phyloP scores from a whole-genome alignment of 2,888 invertebrate genomes.

The Agriopis aurantiaria region DNA sequence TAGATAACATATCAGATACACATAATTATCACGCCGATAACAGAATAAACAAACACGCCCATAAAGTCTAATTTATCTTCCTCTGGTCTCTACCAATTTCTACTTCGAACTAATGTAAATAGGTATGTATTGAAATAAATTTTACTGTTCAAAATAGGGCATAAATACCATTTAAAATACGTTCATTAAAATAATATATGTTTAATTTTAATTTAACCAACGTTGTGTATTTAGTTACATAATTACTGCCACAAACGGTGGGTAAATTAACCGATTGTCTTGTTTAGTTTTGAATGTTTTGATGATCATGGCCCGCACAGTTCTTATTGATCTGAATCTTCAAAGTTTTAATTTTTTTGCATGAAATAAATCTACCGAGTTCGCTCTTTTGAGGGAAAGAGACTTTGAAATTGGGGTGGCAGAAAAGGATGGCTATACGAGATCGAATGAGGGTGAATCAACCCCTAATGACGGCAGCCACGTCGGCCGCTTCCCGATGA shows the following conservation, averaged over 20 bases:
- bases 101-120: neutral
- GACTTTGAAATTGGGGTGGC: constrained; percentile 66
- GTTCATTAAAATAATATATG: too few species aligned
- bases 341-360: constrained; percentile 50
- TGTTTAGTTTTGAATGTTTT: too few species aligned
- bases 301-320: neutral
- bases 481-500: constrained; percentile 52
- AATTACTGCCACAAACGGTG: too few species aligned
- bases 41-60: constrained; percentile 21
- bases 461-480: constrained; percentile 77
- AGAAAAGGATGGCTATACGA: constrained; percentile 68
- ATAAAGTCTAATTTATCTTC: neutral
- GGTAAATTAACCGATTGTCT: too few species aligned
- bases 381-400: constrained; percentile 60
- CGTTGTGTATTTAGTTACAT: too few species aligned
- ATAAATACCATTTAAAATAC: neutral
- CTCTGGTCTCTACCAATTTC: neutral
- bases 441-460: constrained; percentile 79
- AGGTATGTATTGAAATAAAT: neutral
- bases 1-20: neutral
- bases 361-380: constrained; percentile 51
- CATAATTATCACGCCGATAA: constrained; percentile 1
- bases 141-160: too few species aligned
- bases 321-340: constrained; percentile 1
- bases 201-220: too few species aligned